Base-by-base conservation (phyloP, 1,140 invertebrate species). In the Drosophila ercepeae region DNA sequence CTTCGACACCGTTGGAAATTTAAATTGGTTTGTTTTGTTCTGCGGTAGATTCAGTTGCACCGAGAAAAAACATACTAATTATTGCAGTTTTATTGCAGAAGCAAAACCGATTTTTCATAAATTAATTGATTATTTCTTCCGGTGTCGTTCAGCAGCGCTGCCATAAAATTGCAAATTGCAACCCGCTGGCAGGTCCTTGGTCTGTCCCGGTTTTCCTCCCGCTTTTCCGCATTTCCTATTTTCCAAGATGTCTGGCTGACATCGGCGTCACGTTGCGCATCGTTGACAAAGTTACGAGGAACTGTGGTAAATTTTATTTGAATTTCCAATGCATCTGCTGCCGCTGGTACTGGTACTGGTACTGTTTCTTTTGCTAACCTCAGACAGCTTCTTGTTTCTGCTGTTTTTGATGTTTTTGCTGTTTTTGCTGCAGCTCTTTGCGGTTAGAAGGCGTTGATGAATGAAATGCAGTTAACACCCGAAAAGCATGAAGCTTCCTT, bases 121-220 rank as follows among this genome's bases (percentile, higher is more conserved):
- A 39, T 39, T 52, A n/a, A 34, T 39, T 39, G 14, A 39, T 6
- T 5, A n/a, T 14, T 14, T 64, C 48, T 41, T 63, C 13, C 53
- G 25, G 51, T 68, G 36, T 50, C 14, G 2, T 75, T 29, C 60
- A 44, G 70, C 75, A 55, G 75, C 42, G 64, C 73, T 88, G 82
- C 82, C 82, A 88, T 88, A 86, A 86, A 86, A 86, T 86, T 88
- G 82, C 82, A 86, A 86, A 86, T 89, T 86, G 82, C 82, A 88
- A 88, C 82, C 71, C 81, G 57, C 76, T 86, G 76, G 76, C 68
- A 79, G 69, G 78, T 84, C 75, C 75, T 78, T 78, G 75, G 60
- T 61, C 60, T 48, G 60, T 78, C 67, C 63, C 41, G 58, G 65
- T 72, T 73, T 82, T 57, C 59, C 14, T 16, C 36, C 23, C 39